Evolutionary conservation across 2,113 vertebrate genomes (phyloP).

Genomic region (Aspiorhynchus laticeps): DNA sequence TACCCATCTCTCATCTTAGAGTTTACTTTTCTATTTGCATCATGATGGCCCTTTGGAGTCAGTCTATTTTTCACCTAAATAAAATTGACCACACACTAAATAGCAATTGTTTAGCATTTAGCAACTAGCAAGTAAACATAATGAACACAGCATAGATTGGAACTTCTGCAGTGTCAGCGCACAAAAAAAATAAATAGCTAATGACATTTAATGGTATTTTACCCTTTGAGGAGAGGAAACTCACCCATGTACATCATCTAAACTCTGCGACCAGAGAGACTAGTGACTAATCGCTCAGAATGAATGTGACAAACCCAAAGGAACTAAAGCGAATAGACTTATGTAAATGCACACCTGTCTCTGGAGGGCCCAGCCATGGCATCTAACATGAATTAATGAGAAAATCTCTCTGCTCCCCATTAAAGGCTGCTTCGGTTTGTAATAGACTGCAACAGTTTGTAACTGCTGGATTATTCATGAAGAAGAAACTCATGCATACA

Average conservation of each 20-base stretch:
- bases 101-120: not conserved
- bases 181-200: not conserved
- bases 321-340: conserved; percentile 28
- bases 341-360: conserved; percentile 43
- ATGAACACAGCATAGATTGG: not conserved
- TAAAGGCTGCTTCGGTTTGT: conserved; percentile 20
- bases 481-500: conserved; percentile 28
- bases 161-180: not conserved
- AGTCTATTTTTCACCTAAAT: not conserved
- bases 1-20: not conserved
- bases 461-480: conserved; percentile 17
- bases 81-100: not conserved
- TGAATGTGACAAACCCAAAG: conserved; percentile 30
- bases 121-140: not conserved
- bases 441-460: not conserved
- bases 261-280: not conserved
- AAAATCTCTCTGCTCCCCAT: conserved; percentile 9
- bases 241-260: not conserved
- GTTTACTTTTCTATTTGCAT: conserved; percentile 11
- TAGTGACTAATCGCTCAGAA: conserved; percentile 24
- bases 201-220: not conserved
- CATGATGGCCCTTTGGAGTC: not conserved
- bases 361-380: not conserved
- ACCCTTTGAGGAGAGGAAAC: not conserved
- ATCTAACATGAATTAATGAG: conserved; percentile 35